Base-by-base conservation (phyloP, 2,888 invertebrate genomes). In the Deilephila elpenor region DNA sequence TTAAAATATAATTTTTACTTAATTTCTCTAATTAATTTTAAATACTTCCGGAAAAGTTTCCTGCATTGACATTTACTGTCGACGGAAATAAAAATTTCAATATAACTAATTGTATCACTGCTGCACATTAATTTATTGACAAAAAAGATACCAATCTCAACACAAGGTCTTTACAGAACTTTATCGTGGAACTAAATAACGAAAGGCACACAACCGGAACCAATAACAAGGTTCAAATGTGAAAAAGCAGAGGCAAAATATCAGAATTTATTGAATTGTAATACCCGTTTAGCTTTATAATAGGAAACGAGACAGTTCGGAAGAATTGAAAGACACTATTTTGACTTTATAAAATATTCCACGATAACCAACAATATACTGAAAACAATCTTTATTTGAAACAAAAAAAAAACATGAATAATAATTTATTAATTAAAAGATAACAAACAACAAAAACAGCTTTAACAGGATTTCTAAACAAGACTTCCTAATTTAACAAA, bases 161-260 rank as follows among this genome's bases (percentile, higher is more conserved):
- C 56, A 6, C 67, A 67, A 67, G 67, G 67, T 25, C 14, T 14
- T 67, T 20, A 67, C 25, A 25, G 11, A 44, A 44, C 20, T 4
- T 44, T 25, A 67, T 67, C n/a, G 44, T 44, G n/a, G 11, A 64
- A 67, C 20, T 11, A 44, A 64, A 34, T 34, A 67, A 44, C 44
- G 67, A 67, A 67, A 51, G 44, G 67, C 51, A 67, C 51, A 67
- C 20, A 25, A 67, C 44, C 25, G 67, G 67, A 67, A 51, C 44
- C 20, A 25, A 25, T 20, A 51, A 51, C 67, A 67, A 67, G 44
- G 44, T 67, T 25, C 44, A 14, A 67, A 51, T n/a, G 6, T 56
- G 56, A 56, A 56, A 56, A 56, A 56, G n/a, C 56, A 44, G 44
- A n/a, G n/a, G 19, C 56, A 6, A n/a, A 56, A 0, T 19, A 56